phyloP scores from a whole-genome alignment of 2,113 vertebrate genomes.

The Glaucomys volans region DNA sequence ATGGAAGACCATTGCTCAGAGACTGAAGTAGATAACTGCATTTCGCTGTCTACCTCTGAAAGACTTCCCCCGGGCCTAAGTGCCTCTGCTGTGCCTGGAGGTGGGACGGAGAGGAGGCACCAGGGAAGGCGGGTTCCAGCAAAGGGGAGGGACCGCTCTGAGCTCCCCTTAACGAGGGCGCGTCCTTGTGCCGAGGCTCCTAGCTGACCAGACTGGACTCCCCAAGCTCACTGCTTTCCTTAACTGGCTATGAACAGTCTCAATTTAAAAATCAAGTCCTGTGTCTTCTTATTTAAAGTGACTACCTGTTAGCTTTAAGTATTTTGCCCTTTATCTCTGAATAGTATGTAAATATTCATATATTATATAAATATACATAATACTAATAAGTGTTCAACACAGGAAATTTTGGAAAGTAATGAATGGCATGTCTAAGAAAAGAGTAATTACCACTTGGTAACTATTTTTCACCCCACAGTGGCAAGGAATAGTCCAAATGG shows the following conservation, averaged over 20 bases:
- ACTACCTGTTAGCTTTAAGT: neutral
- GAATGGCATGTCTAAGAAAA: neutral
- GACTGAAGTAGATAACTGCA: neutral
- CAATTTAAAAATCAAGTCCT: neutral
- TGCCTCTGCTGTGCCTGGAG: neutral
- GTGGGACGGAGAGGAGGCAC: neutral
- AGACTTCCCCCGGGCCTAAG: neutral
- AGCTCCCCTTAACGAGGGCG: neutral
- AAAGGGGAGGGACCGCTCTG: accelerated
- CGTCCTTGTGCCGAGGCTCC: neutral
- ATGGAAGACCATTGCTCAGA: neutral
- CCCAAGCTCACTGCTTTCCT: neutral
- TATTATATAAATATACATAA: too few relatives aligned
- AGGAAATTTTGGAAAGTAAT: neutral
- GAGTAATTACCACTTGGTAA: neutral
- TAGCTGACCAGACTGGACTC: accelerated
- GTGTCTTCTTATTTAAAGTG: neutral
- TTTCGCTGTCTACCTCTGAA: neutral
- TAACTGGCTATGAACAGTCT: neutral
- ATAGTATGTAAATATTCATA: too few relatives aligned
- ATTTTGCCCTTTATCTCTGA: neutral
- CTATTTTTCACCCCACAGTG: neutral
- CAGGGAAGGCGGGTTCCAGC: neutral
- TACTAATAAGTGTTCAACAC: neutral
- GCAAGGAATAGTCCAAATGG: neutral